These are phyloP conservation scores for Philopedon plagiatum DNA, from an alignment of 2,888 invertebrate genomes.

Conservation along the genomic window DNA sequence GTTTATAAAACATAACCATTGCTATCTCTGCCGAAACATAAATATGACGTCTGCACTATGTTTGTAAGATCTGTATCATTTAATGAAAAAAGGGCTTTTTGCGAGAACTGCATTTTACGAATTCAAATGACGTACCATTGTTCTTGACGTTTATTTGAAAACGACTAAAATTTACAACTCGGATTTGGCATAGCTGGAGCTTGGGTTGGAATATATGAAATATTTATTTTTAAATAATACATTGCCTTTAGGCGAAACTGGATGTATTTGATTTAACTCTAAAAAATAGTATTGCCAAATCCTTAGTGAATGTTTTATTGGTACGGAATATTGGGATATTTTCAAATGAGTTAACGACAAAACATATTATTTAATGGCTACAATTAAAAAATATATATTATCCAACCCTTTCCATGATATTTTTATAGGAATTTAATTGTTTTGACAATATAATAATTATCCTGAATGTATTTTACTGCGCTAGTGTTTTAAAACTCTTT, in stretches of 20 bases:
- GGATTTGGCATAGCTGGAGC: constrained; percentile 4
- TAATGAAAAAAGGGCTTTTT: constrained; percentile 19
- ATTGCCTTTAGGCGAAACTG: not conserved
- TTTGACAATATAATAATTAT: too few relatives aligned
- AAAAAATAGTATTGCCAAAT: too few relatives aligned
- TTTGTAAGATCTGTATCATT: constrained; percentile 30
- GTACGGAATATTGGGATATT: too few relatives aligned
- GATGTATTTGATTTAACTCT: not conserved
- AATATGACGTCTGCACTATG: constrained; percentile 6
- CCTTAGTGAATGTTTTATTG: too few relatives aligned
- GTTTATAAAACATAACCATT: not conserved
- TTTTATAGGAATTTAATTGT: too few relatives aligned
- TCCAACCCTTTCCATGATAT: too few relatives aligned
- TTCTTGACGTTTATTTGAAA: constrained; percentile 29
- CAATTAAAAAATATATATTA: too few relatives aligned
- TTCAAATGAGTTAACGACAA: too few relatives aligned
- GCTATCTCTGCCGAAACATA: not conserved
- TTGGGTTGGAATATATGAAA: not conserved
- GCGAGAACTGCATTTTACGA: not conserved
- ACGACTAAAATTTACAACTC: constrained; percentile 12
- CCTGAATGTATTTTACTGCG: too few relatives aligned
- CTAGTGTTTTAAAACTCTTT: too few relatives aligned
- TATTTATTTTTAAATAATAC: constrained; percentile 6
- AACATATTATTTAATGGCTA: too few relatives aligned
- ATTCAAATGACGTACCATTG: constrained; percentile 17